These are phyloP conservation scores for Cryptoprocta ferox DNA, from an alignment of 2,797 vertebrate species.

Conservation along the genomic window DNA sequence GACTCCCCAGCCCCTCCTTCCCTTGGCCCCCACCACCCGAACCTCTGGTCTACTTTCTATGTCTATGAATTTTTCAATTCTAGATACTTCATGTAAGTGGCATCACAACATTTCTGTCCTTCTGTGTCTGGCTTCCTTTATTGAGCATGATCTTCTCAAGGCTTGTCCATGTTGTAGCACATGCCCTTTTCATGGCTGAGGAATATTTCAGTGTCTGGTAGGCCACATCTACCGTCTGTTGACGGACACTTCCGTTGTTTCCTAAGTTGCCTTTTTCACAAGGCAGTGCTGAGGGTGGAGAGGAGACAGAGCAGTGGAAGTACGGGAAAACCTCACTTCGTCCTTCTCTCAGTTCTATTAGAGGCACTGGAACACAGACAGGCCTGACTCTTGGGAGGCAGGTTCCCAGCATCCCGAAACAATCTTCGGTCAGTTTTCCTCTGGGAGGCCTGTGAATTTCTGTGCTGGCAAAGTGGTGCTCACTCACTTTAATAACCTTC, in stretches of 20 bases:
- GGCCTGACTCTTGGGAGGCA: background rate
- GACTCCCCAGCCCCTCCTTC: background rate
- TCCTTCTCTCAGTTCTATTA: background rate
- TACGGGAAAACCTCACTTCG: background rate
- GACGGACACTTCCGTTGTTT: background rate
- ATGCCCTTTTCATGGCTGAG: background rate
- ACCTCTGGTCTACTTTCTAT: background rate
- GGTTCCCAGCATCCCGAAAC: background rate
- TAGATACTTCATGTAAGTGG: background rate
- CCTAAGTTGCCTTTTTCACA: background rate
- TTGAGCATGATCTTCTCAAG: background rate
- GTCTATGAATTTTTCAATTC: background rate
- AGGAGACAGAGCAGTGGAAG: background rate
- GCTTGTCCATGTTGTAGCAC: background rate
- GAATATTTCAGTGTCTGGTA: background rate
- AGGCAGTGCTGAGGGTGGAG: background rate
- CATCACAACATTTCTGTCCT: background rate
- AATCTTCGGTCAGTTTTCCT: background rate
- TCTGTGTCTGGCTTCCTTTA: background rate
- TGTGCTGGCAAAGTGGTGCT: background rate
- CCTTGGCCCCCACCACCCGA: background rate
- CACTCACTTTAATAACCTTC: conserved; percentile 35
- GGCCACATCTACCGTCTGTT: background rate
- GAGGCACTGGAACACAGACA: background rate
- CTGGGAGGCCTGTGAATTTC: background rate